Conservation (phyloP, 2,797 vertebrate species). For the Hyperoplus immaculatus region DNA sequence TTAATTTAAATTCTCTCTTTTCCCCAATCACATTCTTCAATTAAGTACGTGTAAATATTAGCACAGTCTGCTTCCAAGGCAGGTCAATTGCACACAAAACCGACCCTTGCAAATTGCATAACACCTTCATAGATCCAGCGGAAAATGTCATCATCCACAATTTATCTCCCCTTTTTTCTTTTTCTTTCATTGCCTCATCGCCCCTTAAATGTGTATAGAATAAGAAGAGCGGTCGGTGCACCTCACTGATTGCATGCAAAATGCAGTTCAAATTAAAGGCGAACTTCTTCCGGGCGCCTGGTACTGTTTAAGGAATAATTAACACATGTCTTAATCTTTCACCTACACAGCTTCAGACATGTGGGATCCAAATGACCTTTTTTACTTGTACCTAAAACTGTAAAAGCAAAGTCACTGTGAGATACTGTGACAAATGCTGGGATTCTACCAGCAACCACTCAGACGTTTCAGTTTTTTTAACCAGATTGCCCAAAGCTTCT, state of each 20-base stretch:
- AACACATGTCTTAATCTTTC: not conserved
- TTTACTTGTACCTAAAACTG: not conserved
- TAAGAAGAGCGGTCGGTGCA: not conserved
- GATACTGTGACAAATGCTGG: slow-evolving; percentile 28
- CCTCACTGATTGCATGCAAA: slow-evolving; percentile 19
- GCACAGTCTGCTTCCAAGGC: slow-evolving; percentile 6
- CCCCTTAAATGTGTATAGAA: slow-evolving; percentile 17
- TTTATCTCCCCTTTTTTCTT: not conserved
- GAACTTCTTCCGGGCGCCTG: not conserved
- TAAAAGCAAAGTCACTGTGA: not conserved
- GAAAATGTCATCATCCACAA: slow-evolving; percentile 18
- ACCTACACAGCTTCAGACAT: slow-evolving; percentile 3
- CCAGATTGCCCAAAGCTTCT: slow-evolving; percentile 57
- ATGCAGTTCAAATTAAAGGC: not conserved
- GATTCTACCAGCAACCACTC: slow-evolving; percentile 37
- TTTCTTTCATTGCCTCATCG: not conserved
- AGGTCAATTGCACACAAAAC: slow-evolving; percentile 13
- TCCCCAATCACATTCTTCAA: not conserved
- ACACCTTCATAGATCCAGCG: slow-evolving; percentile 10
- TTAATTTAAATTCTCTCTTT: not conserved
- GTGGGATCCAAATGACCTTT: not conserved
- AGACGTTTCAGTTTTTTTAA: slow-evolving; percentile 40
- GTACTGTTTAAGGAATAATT: slow-evolving; percentile 11
- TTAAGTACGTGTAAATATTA: slow-evolving; percentile 1
- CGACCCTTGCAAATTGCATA: slow-evolving; percentile 26